phyloP scores from a whole-genome alignment of 2,797 vertebrate genomes.

The Megaceryle alcyon region DNA sequence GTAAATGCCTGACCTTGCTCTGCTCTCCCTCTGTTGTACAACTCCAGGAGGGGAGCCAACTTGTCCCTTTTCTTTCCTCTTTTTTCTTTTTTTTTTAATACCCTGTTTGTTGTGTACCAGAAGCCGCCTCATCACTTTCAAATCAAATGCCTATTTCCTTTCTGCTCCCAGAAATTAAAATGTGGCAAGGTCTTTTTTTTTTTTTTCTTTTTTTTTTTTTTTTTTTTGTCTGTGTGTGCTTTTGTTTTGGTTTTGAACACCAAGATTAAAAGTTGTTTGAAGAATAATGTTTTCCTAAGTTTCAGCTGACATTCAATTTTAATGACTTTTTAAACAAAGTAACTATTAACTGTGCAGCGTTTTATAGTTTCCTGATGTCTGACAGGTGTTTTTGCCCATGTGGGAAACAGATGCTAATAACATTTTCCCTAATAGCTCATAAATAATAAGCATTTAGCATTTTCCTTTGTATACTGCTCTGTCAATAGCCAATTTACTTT shows the following conservation, averaged over 20 bases:
- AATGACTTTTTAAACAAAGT: conserved; percentile 85
- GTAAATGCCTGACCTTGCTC: conserved; percentile 6
- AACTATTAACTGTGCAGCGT: conserved; percentile 57
- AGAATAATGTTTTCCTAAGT: conserved; percentile 80
- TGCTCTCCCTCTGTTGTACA: neutral
- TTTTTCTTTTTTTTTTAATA: neutral
- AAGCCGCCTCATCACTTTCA: neutral
- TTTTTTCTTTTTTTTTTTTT: neutral
- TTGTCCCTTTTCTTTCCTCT: neutral
- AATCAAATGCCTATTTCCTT: neutral
- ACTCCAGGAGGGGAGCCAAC: neutral
- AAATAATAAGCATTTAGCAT: conserved; percentile 81
- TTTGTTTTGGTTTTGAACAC: conserved; percentile 38
- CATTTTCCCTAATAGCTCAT: conserved; percentile 80
- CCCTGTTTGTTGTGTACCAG: neutral
- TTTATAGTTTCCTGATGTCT: conserved; percentile 77
- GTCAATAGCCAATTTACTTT: conserved; percentile 82
- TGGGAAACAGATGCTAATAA: conserved; percentile 83
- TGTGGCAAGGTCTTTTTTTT: conserved; percentile 10
- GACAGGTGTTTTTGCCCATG: conserved; percentile 83
- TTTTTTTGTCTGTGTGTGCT: no score
- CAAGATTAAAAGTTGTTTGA: conserved; percentile 76
- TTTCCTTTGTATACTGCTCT: conserved; percentile 80
- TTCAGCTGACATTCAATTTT: conserved; percentile 83
- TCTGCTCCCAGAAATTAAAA: conserved; percentile 49